Conservation (phyloP, 35 echinoderm and acorn worm species). For the Lytechinus pictus region DNA sequence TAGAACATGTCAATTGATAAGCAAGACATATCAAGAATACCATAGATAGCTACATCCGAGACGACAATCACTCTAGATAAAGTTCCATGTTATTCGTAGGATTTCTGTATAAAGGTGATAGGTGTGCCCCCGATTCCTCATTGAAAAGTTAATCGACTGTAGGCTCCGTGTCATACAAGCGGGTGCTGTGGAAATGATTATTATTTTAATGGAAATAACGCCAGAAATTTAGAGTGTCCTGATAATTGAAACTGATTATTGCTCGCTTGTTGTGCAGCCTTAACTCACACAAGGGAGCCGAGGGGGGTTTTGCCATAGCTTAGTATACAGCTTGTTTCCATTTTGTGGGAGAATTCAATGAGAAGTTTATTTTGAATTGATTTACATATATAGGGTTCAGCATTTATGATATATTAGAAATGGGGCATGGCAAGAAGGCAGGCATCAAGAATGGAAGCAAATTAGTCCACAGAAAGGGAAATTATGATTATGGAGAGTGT, state of each 20-base stretch:
- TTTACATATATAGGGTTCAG: neutral
- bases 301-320: neutral
- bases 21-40: neutral
- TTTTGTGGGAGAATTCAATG: neutral
- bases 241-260: neutral
- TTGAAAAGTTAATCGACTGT: slow-evolving; percentile 3
- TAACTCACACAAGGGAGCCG: neutral
- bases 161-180: neutral
- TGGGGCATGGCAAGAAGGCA: neutral
- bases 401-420: neutral
- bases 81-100: neutral
- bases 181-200: neutral
- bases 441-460: neutral
- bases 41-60: neutral
- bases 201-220: slow-evolving; percentile 6
- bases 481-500: too few relatives aligned
- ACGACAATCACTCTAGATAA: neutral
- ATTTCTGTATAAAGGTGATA: neutral
- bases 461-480: too few relatives aligned
- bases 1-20: neutral
- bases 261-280: neutral
- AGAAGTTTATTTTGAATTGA: neutral
- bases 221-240: neutral
- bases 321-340: neutral
- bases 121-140: neutral